Conservation (phyloP, 2,888 invertebrate species). For the Pyralis farinalis region DNA sequence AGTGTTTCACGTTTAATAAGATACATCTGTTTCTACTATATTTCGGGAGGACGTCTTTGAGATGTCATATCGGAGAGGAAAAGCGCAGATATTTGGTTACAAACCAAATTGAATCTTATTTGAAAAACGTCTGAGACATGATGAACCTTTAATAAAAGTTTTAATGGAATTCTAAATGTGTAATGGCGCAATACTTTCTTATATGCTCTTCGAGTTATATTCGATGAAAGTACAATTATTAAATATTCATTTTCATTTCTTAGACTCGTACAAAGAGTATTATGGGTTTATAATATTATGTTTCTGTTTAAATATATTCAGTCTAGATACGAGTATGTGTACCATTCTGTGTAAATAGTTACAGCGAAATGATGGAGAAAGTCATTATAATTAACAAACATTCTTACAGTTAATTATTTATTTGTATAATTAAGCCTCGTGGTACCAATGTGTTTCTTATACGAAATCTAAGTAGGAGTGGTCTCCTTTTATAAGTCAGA, state of each 20-base stretch:
- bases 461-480: no score
- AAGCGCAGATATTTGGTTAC: slow-evolving; percentile 44
- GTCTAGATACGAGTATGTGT: background rate
- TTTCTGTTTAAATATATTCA: slow-evolving; percentile 3
- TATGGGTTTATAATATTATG: slow-evolving; percentile 3
- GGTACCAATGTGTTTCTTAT: no score
- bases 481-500: background rate
- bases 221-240: slow-evolving; percentile 9
- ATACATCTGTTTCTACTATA: slow-evolving; percentile 57
- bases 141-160: slow-evolving; percentile 10
- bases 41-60: slow-evolving; percentile 42
- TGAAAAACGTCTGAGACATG: slow-evolving; percentile 6
- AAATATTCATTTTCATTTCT: slow-evolving; percentile 5
- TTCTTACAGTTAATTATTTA: no score
- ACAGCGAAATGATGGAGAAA: slow-evolving; percentile 5
- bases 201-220: slow-evolving; percentile 2
- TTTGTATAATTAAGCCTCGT: no score
- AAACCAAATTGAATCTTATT: slow-evolving; percentile 27
- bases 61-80: slow-evolving; percentile 41
- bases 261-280: slow-evolving; percentile 1
- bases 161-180: slow-evolving; percentile 9
- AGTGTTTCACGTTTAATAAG: slow-evolving; percentile 42
- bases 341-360: background rate
- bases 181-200: slow-evolving; percentile 6
- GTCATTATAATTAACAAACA: no score